These are phyloP conservation scores for Oncorhynchus mykiss DNA, from an alignment of 2,113 vertebrate species.

Conservation along the genomic window DNA sequence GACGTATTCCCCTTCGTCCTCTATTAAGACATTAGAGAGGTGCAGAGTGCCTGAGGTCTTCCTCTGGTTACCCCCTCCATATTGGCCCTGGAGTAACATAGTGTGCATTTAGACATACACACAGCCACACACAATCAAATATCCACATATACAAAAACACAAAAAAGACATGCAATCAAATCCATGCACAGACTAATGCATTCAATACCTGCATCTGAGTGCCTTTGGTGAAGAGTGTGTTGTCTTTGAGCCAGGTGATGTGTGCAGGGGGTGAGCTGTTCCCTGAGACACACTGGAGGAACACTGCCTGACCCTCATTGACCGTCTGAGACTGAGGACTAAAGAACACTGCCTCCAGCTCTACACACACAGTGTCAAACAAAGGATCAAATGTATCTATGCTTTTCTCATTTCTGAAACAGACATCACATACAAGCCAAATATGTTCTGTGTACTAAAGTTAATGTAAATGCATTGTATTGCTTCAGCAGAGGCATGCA, in stretches of 20 bases:
- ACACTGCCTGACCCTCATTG: slow-evolving; percentile 61
- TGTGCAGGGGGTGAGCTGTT: slow-evolving; percentile 69
- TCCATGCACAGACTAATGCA: too few species aligned
- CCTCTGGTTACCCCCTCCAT: slow-evolving; percentile 69
- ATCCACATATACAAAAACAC: background rate
- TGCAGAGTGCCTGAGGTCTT: slow-evolving; percentile 74
- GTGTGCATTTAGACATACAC: background rate
- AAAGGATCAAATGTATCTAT: background rate
- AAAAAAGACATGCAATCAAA: background rate
- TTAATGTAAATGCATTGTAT: background rate
- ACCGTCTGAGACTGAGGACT: slow-evolving; percentile 66
- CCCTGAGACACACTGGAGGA: slow-evolving; percentile 76
- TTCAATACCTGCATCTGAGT: slow-evolving; percentile 69
- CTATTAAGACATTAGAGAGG: slow-evolving; percentile 63
- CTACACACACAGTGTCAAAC: slow-evolving; percentile 43
- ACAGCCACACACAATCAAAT: background rate
- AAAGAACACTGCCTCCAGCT: slow-evolving; percentile 74
- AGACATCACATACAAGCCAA: background rate
- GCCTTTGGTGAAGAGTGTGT: slow-evolving; percentile 53
- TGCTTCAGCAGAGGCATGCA: background rate
- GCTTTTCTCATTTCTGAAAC: background rate
- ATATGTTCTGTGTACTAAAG: background rate
- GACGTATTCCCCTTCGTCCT: slow-evolving; percentile 68
- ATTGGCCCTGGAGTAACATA: slow-evolving; percentile 64
- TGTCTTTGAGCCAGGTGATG: slow-evolving; percentile 75